Base-by-base conservation (phyloP, 2,888 invertebrate genomes). In the Lingula anatina region DNA sequence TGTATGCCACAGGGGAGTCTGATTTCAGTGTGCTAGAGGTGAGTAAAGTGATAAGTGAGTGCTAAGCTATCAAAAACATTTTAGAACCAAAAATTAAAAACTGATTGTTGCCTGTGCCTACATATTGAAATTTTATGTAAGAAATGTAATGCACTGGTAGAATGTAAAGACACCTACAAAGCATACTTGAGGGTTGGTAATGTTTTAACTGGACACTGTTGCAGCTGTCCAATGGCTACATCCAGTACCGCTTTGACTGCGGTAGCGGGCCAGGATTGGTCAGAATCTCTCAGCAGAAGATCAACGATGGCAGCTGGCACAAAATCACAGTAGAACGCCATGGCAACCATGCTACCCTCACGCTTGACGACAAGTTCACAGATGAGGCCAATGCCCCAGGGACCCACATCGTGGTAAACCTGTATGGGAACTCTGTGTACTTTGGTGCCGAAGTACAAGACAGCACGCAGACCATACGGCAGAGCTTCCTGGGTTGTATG, bases 401-500 rank as follows among this genome's bases (percentile, higher is more conserved):
- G 20, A 81, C 83, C n/a, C 86, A 86, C 68, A 87, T 86, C 56
- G 86, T 92, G 56, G 80, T 95, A 41, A 93, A 94, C 78, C 82
- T 90, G 49, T 88, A 90, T 73, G 85, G 85, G 23, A 88, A 88
- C 68, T 87, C 90, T 66, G 80, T 93, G 60, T 89, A 88, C 65
- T 80, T 93, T 44, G 93, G 92, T 20, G 92, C 90, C 0, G 86
- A 87, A 73, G 88, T 92, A 21, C 58, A 63, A 42, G 9, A 31
- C 31, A 31, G 15, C 15, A 15, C 9, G 9, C 15, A 12, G 9
- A 31, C 66, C 76, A 84, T 92, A 44, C 87, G 86, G 42, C 82
- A 86, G 41, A 94, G 95, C 0, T 93, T 93, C 74, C 82, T 88
- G 49, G 96, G 95, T 1, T 96, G 96, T 73, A 85, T 96, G 83